These are phyloP conservation scores for Spodoptera picta DNA, from an alignment of 2,888 invertebrate species.

Conservation along the genomic window DNA sequence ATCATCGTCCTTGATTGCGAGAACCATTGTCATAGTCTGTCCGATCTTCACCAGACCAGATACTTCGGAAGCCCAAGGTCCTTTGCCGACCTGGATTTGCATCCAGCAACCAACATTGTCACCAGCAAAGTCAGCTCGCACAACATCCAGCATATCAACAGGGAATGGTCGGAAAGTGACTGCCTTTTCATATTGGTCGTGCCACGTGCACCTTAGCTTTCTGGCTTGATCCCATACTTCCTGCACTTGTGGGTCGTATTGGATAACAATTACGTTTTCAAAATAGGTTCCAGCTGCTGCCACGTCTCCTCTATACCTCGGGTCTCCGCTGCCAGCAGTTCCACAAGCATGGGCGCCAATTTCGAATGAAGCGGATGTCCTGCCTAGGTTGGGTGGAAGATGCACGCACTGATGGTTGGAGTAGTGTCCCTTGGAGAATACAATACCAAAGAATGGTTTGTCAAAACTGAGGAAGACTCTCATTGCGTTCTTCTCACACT, in stretches of 20 bases:
- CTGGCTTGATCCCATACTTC: constrained; percentile 98
- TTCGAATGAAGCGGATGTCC: constrained; percentile 96
- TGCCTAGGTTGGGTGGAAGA: constrained; percentile 95
- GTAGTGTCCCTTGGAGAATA: constrained; percentile 98
- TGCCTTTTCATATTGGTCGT: constrained; percentile 98
- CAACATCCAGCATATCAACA: constrained; percentile 98
- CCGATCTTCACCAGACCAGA: constrained; percentile 98
- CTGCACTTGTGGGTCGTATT: constrained; percentile 97
- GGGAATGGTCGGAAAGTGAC: constrained; percentile 98
- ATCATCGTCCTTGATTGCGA: constrained; percentile 98
- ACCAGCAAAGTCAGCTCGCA: constrained; percentile 97
- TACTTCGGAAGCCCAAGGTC: constrained; percentile 98
- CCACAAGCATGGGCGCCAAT: constrained; percentile 97
- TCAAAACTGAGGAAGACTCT: constrained; percentile 98
- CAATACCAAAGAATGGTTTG: constrained; percentile 98
- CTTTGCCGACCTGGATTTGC: constrained; percentile 98
- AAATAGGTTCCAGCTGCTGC: constrained; percentile 97
- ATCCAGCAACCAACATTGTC: constrained; percentile 99
- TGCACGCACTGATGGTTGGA: constrained; percentile 97
- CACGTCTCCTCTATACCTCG: constrained; percentile 96
- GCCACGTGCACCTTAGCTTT: constrained; percentile 97
- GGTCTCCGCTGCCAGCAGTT: constrained; percentile 97
- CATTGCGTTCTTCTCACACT: constrained; percentile 98
- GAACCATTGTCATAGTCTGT: constrained; percentile 98
- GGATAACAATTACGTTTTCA: constrained; percentile 97